Percentiles rank a stretch among this genome's conserved stretches.
phyloP scores from a whole-genome alignment of 2,888 invertebrate species.

The Trilocha varians region DNA sequence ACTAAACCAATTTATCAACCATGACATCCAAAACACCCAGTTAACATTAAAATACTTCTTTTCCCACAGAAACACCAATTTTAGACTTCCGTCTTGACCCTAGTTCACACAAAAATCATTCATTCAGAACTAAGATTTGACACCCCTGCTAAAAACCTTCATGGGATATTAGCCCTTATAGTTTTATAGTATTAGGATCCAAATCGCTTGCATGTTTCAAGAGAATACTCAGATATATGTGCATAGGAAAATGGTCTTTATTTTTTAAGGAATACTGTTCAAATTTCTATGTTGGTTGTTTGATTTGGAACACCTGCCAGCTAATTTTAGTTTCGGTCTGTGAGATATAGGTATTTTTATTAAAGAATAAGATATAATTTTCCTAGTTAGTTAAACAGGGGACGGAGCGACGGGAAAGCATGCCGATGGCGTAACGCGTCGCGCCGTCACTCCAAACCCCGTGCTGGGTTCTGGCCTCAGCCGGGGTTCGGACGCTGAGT shows the following conservation, averaged over 20 bases:
- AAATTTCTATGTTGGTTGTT: background rate
- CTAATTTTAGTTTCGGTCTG: conserved; percentile 7
- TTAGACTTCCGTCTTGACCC: conserved; percentile 17
- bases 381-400: too few relatives aligned
- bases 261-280: background rate
- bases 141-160: background rate
- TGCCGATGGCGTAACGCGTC: too few relatives aligned
- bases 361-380: too few relatives aligned
- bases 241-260: background rate
- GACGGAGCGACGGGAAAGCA: too few relatives aligned
- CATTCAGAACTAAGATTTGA: conserved; percentile 31
- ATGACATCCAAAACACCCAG: background rate
- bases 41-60: background rate
- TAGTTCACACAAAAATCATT: conserved; percentile 37
- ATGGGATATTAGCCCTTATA: background rate
- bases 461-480: too few relatives aligned
- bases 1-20: too few relatives aligned
- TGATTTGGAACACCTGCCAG: background rate
- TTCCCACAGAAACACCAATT: background rate
- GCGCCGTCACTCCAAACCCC: too few relatives aligned
- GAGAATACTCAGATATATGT: background rate
- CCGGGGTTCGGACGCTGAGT: too few relatives aligned
- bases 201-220: background rate
- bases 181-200: background rate
- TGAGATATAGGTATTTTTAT: too few relatives aligned